Evolutionary conservation across 2,113 vertebrate species (phyloP).

Genomic region (Salvelinus fontinalis): DNA sequence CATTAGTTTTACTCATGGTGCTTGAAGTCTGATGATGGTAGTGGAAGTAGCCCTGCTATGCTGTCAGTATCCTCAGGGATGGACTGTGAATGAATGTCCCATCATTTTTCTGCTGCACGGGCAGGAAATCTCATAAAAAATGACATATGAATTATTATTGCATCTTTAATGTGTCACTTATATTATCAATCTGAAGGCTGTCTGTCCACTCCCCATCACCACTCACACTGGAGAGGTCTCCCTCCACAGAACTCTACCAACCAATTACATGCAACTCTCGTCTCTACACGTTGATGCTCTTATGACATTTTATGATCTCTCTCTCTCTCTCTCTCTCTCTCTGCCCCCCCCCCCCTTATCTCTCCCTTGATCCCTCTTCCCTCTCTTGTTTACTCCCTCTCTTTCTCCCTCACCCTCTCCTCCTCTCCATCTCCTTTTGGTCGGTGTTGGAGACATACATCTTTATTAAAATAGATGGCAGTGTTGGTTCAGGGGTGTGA

Average conservation of each 20-base stretch:
- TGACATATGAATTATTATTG: slow-evolving; percentile 52
- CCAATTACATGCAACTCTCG: too few relatives aligned
- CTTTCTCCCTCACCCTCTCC: slow-evolving; percentile 2
- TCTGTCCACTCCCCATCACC: slow-evolving; percentile 1
- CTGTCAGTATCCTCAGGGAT: not conserved
- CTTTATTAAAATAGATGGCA: slow-evolving; percentile 64
- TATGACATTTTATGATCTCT: slow-evolving; percentile 1
- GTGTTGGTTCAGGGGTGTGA: slow-evolving; percentile 53
- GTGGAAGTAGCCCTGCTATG: not conserved
- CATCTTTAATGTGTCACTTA: slow-evolving; percentile 27
- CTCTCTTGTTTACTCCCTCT: too few relatives aligned
- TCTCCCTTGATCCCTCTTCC: too few relatives aligned
- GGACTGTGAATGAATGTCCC: slow-evolving; percentile 21
- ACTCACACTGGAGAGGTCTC: not conserved
- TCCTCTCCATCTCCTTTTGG: slow-evolving; percentile 14
- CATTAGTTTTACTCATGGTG: not conserved
- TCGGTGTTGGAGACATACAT: slow-evolving; percentile 47
- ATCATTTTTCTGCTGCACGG: slow-evolving; percentile 40
- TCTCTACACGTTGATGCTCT: too few relatives aligned
- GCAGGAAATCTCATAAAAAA: slow-evolving; percentile 56
- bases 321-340: not conserved
- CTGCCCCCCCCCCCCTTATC: fast-evolving
- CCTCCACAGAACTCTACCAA: too few relatives aligned
- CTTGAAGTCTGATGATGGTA: not conserved
- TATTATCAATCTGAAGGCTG: slow-evolving; percentile 24